These are phyloP conservation scores for Oreochromis niloticus DNA, from an alignment of 2,113 vertebrate genomes.

Conservation along the genomic window DNA sequence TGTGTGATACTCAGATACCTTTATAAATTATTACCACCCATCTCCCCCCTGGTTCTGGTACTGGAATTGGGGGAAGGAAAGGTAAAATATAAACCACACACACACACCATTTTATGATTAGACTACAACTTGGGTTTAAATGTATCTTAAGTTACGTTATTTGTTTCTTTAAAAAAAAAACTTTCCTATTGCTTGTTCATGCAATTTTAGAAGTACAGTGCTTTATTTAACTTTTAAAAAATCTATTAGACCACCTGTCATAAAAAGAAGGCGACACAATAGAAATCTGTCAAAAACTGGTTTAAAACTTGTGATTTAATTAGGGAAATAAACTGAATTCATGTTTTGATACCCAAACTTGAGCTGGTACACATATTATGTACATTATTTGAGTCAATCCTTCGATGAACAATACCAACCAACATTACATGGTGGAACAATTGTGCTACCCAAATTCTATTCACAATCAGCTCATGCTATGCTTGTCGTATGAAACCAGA, in stretches of 20 bases:
- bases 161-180: not conserved
- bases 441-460: not conserved
- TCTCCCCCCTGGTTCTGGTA: not conserved
- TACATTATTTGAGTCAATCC: not conserved
- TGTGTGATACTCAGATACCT: not conserved
- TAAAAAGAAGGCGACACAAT: not conserved
- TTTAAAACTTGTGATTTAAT: not conserved
- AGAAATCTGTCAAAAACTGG: not conserved
- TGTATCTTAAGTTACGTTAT: not conserved
- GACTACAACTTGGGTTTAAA: not conserved
- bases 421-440: not conserved
- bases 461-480: not conserved
- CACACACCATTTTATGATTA: not conserved
- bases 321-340: not conserved
- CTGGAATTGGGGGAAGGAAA: not conserved
- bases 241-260: not conserved
- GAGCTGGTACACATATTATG: not conserved
- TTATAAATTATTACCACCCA: not conserved
- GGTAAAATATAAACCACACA: not conserved
- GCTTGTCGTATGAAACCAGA: not conserved
- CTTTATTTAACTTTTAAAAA: fast-evolving
- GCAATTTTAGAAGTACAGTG: not conserved
- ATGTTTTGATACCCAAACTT: not conserved
- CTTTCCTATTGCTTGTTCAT: not conserved
- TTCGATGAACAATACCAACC: not conserved